A percentile compares a stretch with the other conserved stretches of the same genome.
Conservation (phyloP, 1,140 invertebrate species). For the Alviniconcha marisindica region DNA sequence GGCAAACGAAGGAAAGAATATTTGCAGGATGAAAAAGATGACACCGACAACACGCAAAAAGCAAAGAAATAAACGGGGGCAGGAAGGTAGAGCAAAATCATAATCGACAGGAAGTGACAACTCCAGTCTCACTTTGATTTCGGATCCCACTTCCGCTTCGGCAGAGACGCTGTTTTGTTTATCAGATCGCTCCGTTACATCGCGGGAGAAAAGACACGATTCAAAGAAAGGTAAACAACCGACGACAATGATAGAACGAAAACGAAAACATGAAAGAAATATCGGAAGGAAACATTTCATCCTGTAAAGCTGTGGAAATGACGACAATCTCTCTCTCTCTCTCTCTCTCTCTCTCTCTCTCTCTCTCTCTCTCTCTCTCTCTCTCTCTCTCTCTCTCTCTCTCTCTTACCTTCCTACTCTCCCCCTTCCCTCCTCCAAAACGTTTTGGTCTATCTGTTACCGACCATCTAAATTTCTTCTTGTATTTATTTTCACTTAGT, state of each 20-base stretch:
- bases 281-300: background rate
- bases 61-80: conserved; percentile 3
- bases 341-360: background rate
- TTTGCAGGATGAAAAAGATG: conserved; percentile 6
- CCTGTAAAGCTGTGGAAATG: background rate
- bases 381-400: conserved; percentile 5
- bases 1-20: background rate
- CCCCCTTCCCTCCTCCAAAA: background rate
- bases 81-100: conserved; percentile 15
- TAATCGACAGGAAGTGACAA: conserved; percentile 28
- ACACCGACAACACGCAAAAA: conserved; percentile 15
- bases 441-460: background rate
- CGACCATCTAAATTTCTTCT: no score
- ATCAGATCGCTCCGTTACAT: background rate
- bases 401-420: background rate
- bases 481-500: no score
- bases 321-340: conserved; percentile 4
- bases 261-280: conserved; percentile 23
- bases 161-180: background rate
- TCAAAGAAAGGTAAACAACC: conserved; percentile 19
- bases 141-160: conserved; percentile 22
- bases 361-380: background rate
- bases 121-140: conserved; percentile 19
- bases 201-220: background rate
- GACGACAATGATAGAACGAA: conserved; percentile 22